Evolutionary conservation across 1,140 invertebrate species (phyloP).

Genomic region (Microplitis mediator): DNA sequence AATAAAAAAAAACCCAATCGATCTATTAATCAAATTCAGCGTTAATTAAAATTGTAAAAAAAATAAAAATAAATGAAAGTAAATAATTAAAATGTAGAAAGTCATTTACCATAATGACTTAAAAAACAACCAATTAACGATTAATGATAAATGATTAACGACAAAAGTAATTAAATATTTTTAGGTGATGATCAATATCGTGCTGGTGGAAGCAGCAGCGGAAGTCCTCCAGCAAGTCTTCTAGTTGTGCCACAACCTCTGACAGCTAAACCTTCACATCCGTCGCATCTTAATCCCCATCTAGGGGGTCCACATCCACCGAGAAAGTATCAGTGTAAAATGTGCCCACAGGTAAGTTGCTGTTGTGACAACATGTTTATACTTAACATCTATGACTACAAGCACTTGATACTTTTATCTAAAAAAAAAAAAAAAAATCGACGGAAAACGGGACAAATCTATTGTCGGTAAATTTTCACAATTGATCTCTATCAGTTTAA

Average conservation of each 20-base stretch:
- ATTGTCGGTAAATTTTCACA: too few relatives aligned
- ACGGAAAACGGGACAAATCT: too few relatives aligned
- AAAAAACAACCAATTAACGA: too few relatives aligned
- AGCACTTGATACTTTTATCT: too few relatives aligned
- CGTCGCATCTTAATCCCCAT: constrained; percentile 58
- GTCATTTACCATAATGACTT: too few relatives aligned
- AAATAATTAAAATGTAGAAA: too few relatives aligned
- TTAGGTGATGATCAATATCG: constrained; percentile 63
- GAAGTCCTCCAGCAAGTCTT: constrained; percentile 65
- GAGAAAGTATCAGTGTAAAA: constrained; percentile 95
- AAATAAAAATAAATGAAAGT: neutral
- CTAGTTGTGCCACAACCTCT: constrained; percentile 92
- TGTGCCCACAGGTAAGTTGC: constrained; percentile 93
- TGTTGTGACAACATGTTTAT: neutral
- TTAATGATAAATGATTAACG: neutral
- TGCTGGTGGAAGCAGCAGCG: constrained; percentile 62
- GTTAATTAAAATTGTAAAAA: neutral
- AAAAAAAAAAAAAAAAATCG: too few relatives aligned
- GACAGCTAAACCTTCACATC: constrained; percentile 68
- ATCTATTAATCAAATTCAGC: too few relatives aligned
- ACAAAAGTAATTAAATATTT: constrained; percentile 29
- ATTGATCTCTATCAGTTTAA: too few relatives aligned
- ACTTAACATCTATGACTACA: too few relatives aligned
- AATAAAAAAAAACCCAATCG: neutral
- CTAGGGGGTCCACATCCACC: constrained; percentile 61